phyloP scores from a whole-genome alignment of 2,113 vertebrate species.

The Chaetorhynchus papuensis region DNA sequence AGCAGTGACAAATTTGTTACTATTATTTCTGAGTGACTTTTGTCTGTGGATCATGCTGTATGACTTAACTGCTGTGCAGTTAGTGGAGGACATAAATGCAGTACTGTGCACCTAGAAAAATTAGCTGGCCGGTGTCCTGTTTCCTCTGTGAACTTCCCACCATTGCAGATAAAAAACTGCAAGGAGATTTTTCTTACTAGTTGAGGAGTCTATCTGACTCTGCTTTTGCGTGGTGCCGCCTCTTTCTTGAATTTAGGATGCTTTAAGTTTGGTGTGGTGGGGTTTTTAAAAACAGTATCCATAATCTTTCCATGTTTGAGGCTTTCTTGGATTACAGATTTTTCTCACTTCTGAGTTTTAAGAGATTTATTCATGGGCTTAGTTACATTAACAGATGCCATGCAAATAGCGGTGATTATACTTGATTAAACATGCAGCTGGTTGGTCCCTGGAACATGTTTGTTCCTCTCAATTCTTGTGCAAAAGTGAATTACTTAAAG shows the following conservation, averaged over 20 bases:
- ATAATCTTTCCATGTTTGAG: neutral
- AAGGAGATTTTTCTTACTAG: neutral
- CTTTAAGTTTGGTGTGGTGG: neutral
- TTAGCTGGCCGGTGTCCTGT: neutral
- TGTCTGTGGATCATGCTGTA: fast-evolving
- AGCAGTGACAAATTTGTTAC: neutral
- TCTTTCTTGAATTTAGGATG: neutral
- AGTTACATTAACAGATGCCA: neutral
- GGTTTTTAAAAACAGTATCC: neutral
- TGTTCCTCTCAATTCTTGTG: neutral
- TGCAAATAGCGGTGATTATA: neutral
- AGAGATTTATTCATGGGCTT: neutral
- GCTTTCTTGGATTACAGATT: neutral
- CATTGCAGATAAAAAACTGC: neutral
- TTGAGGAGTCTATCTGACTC: neutral
- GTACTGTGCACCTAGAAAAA: neutral
- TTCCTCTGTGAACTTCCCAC: neutral
- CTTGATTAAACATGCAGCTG: neutral
- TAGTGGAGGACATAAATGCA: neutral
- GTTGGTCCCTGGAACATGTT: neutral
- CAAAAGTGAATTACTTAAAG: neutral
- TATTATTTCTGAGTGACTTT: neutral
- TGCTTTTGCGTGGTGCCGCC: neutral
- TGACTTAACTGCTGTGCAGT: neutral
- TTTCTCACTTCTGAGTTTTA: neutral